Percentiles rank a stretch among this genome's conserved stretches.
Evolutionary conservation across 2,888 invertebrate genomes (phyloP).

Genomic region (Drosophila tanythrix): DNA sequence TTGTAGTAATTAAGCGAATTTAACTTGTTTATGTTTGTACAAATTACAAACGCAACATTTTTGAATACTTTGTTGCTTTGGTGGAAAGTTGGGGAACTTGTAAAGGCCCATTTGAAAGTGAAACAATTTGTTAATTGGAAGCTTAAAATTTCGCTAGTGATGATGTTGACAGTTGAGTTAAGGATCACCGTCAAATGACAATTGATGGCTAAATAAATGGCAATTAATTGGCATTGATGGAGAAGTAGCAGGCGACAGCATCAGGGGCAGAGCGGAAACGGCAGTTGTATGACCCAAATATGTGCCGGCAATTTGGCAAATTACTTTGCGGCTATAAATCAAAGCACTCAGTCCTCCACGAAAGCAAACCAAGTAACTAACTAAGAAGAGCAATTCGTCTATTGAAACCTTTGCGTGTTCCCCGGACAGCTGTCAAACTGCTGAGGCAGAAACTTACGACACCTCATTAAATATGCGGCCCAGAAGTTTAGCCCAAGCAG

Average conservation of each 20-base stretch:
- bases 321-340: conserved; percentile 71
- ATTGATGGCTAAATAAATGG: conserved; percentile 71
- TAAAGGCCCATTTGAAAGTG: background rate
- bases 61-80: background rate
- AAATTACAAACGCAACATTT: background rate
- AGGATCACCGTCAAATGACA: conserved; percentile 44
- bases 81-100: background rate
- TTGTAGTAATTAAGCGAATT: conserved; percentile 21
- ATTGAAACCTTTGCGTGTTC: conserved; percentile 32
- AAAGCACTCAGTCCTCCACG: conserved; percentile 47
- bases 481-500: conserved; percentile 37
- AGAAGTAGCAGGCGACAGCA: conserved; percentile 11
- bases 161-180: conserved; percentile 39
- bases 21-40: background rate
- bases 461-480: conserved; percentile 65
- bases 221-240: conserved; percentile 76
- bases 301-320: conserved; percentile 56
- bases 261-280: conserved; percentile 1
- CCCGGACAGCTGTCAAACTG: conserved; percentile 64
- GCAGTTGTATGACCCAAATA: conserved; percentile 8
- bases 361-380: conserved; percentile 25
- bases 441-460: conserved; percentile 64
- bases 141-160: conserved; percentile 34
- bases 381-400: conserved; percentile 45
- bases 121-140: conserved; percentile 59